These are phyloP conservation scores for Molorchus minor DNA, from an alignment of 2,888 invertebrate genomes.

Conservation along the genomic window DNA sequence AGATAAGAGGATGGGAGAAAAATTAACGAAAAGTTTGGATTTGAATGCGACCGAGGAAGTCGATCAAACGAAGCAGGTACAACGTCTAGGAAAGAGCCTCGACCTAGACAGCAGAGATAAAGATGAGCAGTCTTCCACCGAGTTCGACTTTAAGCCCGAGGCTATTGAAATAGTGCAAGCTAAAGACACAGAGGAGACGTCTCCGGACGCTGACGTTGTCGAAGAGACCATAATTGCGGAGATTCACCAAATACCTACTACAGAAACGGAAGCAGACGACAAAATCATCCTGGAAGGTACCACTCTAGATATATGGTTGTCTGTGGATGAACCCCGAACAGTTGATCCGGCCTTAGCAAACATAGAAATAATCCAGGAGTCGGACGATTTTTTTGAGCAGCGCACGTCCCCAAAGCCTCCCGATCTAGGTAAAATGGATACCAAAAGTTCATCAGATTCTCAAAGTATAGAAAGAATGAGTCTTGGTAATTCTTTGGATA, in stretches of 20 bases:
- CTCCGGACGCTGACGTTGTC: constrained; percentile 51
- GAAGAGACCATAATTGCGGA: constrained; percentile 50
- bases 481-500: constrained; percentile 61
- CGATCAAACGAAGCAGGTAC: constrained; percentile 53
- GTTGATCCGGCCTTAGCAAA: constrained; percentile 56
- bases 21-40: constrained; percentile 72
- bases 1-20: constrained; percentile 65
- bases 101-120: constrained; percentile 59
- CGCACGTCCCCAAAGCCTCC: constrained; percentile 57
- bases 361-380: constrained; percentile 58
- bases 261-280: constrained; percentile 46
- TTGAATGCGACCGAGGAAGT: constrained; percentile 65
- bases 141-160: constrained; percentile 59
- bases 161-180: constrained; percentile 45
- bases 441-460: constrained; percentile 61
- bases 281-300: constrained; percentile 61
- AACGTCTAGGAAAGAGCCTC: constrained; percentile 60
- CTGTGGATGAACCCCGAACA: constrained; percentile 60
- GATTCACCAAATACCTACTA: constrained; percentile 47
- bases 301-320: constrained; percentile 62
- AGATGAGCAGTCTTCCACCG: constrained; percentile 47
- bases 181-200: constrained; percentile 50
- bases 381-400: constrained; percentile 62
- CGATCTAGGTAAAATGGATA: constrained; percentile 57
- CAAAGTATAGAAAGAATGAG: constrained; percentile 58